Percentiles rank a stretch among this genome's conserved stretches.
Evolutionary conservation across 2,888 invertebrate genomes (phyloP).

Genomic region (Polylopha cassiicola): DNA sequence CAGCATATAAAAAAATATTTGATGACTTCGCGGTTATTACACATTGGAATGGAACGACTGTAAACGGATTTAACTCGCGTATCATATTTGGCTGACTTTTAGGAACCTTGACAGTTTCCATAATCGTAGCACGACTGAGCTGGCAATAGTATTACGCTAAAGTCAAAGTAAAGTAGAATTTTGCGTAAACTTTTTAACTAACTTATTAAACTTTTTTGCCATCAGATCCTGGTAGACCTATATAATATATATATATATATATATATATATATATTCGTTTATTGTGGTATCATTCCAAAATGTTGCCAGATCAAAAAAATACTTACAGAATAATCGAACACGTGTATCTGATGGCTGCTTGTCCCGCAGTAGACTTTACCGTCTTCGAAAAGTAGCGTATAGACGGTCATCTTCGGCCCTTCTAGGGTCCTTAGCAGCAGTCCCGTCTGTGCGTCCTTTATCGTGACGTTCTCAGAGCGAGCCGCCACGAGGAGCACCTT

Average conservation of each 20-base stretch:
- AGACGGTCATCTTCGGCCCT: conserved; percentile 80
- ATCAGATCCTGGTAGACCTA: no score
- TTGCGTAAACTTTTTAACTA: no score
- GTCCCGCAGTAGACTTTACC: conserved; percentile 87
- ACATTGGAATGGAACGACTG: not conserved
- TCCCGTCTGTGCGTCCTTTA: conserved; percentile 85
- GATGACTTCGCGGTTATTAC: no score
- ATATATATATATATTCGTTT: no score
- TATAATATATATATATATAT: no score
- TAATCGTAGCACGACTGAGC: no score
- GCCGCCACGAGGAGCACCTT: conserved; percentile 83
- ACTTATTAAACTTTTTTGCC: no score
- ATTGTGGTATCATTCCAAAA: no score
- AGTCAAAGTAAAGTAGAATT: no score
- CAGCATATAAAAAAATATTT: no score
- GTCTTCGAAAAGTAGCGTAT: conserved; percentile 81
- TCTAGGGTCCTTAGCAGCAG: conserved; percentile 80
- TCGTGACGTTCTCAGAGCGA: conserved; percentile 81
- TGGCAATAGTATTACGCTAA: no score
- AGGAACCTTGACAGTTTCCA: no score
- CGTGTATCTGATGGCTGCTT: conserved; percentile 82
- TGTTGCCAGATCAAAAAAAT: conserved; percentile 4
- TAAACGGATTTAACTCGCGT: not conserved
- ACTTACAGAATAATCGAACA: conserved; percentile 86
- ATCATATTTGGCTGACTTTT: not conserved